Base-by-base conservation (phyloP, 1,140 invertebrate species). In the Euwallacea similis region DNA sequence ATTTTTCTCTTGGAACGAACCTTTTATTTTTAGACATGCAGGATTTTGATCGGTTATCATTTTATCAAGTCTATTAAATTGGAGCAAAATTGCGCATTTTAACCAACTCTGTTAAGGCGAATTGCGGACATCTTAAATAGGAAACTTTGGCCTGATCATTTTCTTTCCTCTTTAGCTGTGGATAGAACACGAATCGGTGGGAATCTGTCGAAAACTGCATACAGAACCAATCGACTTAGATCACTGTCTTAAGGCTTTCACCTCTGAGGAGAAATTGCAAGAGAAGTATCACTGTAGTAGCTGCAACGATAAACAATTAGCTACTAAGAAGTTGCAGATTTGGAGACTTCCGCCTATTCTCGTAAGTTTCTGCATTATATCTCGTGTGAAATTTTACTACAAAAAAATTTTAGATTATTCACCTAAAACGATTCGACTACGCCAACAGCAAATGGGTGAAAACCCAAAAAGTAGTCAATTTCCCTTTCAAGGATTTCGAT, bases 371-470 rank as follows among this genome's bases (percentile, higher is more conserved):
- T 58, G 10, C 16, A 9, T 16, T 10, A 8, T 8, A 42, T 61
- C 13, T 16, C 21, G 15, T 7, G 10, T 58, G 9, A 50, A 10
- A 11, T 61, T 61, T 43, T 42, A 1, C 1, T 4, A 42, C 11
- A 42, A 7, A 7, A 46, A 42, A 11, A 59, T 42, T 46, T 67
- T 7, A 95, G 93, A 93, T 96, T 78, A 88, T 96, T 7, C 94
- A 96, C 79, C 80, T 96, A 64, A 96, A 96, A 79, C 86, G 94
- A 42, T 96, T 96, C 81, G 94, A 96, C 82, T 93, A 88, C 78
- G 87, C 94, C 7, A 92, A 93, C 80, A 91, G 88, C 77, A 91
- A 93, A 79, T 96, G 93, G 93, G 90, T 96, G n/a, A 96, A 96
- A 80, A 95, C 93, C 0, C 92, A 94, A 78, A 96, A 95, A 81